Evolutionary conservation across 23 tunicate species (phyloP), one percentile per base, ranked within the genome.

Genomic region (Ascidia mentula): DNA sequence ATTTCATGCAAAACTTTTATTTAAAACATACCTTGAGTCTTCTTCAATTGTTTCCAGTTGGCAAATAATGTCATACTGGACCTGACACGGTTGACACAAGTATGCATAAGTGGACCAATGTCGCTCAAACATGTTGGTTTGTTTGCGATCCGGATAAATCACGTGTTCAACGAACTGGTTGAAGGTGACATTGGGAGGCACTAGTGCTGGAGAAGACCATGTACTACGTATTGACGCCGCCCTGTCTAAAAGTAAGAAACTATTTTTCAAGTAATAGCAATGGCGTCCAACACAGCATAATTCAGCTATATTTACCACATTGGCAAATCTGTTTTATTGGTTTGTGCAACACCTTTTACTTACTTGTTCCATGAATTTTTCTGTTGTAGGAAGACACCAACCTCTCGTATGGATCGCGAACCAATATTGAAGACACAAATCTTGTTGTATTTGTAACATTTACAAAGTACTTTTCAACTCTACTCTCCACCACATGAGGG

Each of bases 31-130:
- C 87, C 81, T 83, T n/a, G 81, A 60, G 40, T 83, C 87, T 65
- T 83, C 87, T 61, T 60, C 80, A 22, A 83, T 83, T 0, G 87
- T 83, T 36, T 83, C 87, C 75, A 83, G 36, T n/a, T 75, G 79
- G 32, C 79, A 38, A 60, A 83, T 83, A 31, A 83, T 81, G 60
- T 83, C 81, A 38, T 83, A 83, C 0, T 76, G 24, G 6, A 83
- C 59, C 37, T 76, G 76, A 38, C 87, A 83, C 26, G 87, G 87
- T 37, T 83, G 87, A 38, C 87, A 83, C 26, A 75, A 73, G 9
- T 83, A 60, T 40, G 20, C 0, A 35, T 46, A 83, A 2, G 36
- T 26, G 26, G 74, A n/a, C 87, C 87, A 83, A 38, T 83, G 87
- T 5, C 78, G 45, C 22, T 74, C 78, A 37, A 74, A 74, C 46